These are phyloP conservation scores for Cacoxenus indagator DNA, from an alignment of 2,888 invertebrate genomes.

Conservation along the genomic window DNA sequence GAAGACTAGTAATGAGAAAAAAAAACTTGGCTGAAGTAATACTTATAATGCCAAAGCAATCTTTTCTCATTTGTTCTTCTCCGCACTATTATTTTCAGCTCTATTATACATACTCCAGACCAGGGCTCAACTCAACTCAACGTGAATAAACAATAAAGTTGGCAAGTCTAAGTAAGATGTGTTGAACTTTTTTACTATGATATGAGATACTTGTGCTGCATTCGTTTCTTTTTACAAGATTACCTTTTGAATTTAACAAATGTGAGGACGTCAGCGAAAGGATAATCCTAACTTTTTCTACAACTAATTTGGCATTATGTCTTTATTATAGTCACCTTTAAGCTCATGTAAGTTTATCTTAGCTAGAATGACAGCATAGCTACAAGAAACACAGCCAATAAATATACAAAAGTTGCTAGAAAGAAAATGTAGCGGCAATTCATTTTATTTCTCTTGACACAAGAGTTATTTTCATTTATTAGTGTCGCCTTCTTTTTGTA, in stretches of 20 bases:
- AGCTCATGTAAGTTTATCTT: not conserved
- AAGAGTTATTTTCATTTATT: conserved; percentile 24
- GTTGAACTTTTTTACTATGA: too few relatives aligned
- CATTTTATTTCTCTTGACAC: not conserved
- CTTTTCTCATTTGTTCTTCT: conserved; percentile 55
- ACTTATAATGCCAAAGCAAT: conserved; percentile 54
- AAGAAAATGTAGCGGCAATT: too few relatives aligned
- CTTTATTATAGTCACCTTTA: conserved; percentile 6
- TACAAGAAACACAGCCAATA: too few relatives aligned
- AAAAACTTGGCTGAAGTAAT: conserved; percentile 50
- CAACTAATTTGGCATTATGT: conserved; percentile 14
- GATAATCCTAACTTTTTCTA: not conserved
- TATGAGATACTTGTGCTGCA: not conserved
- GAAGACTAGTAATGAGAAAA: conserved; percentile 21
- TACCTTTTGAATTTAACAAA: conserved; percentile 41
- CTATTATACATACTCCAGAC: too few relatives aligned
- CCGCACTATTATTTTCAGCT: not conserved
- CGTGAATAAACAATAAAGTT: too few relatives aligned
- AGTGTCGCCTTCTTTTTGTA: conserved; percentile 28
- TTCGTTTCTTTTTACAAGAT: conserved; percentile 49
- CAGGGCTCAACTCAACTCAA: too few relatives aligned
- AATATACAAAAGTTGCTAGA: not conserved
- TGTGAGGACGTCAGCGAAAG: too few relatives aligned
- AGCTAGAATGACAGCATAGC: not conserved
- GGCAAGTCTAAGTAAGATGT: too few relatives aligned